Conservation (phyloP, 2,888 invertebrate genomes). For the Calameuta filiformis region DNA sequence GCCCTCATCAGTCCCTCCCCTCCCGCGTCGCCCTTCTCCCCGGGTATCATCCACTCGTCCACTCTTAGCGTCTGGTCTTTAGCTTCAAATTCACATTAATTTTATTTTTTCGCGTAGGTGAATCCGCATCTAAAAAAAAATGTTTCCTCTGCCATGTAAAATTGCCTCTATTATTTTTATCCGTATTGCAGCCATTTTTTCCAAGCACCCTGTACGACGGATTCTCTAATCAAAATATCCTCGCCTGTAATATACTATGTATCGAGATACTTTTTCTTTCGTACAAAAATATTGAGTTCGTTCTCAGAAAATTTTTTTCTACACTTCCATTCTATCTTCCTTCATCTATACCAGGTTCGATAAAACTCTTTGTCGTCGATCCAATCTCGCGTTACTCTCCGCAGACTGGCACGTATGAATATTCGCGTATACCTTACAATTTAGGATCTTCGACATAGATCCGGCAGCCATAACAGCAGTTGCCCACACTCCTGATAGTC, state of each 20-base stretch:
- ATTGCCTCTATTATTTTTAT: slow-evolving; percentile 6
- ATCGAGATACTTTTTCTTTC: background rate
- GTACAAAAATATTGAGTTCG: background rate
- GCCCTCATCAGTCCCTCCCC: background rate
- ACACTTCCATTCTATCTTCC: background rate
- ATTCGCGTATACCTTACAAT: background rate
- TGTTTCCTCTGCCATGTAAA: slow-evolving; percentile 1
- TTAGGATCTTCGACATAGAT: background rate
- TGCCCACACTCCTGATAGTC: background rate
- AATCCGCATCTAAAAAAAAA: background rate
- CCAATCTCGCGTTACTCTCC: background rate
- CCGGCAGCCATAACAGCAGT: background rate
- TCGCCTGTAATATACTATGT: background rate
- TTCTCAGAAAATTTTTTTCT: background rate
- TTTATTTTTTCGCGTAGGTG: background rate
- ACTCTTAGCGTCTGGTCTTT: background rate
- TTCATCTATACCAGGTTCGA: background rate
- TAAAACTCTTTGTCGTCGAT: background rate
- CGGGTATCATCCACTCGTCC: background rate
- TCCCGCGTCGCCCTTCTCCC: background rate
- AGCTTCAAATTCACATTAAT: background rate
- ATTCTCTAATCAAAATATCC: background rate
- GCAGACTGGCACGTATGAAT: background rate
- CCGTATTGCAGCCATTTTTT: background rate
- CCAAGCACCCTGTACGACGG: slow-evolving; percentile 1